Evolutionary conservation across 23 tunicate genomes (phyloP), one percentile per base, ranked within the genome.

Genomic region (Halocynthia roretzi): DNA sequence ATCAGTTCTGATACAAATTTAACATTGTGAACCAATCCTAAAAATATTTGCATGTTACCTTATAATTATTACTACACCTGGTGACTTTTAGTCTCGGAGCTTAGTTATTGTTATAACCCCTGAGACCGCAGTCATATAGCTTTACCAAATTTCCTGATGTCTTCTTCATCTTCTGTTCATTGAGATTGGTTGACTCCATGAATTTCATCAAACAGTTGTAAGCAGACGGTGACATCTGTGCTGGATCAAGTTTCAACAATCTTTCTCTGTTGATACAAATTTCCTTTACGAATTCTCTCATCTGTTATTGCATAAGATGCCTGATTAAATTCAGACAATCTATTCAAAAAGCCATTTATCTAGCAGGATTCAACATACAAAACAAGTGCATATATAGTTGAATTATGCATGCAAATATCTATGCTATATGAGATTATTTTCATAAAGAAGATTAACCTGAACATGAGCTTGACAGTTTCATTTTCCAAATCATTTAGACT

Each of bases 91-190:
- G 1, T 31, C 44, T 31, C 44, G 44, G 5, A 51, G 12, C 5
- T 12, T 31, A 8, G 20, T 56, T 51, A 77, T n/a, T n/a, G n/a
- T n/a, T n/a, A n/a, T n/a, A n/a, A n/a, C n/a, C n/a, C n/a, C n/a
- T n/a, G n/a, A n/a, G n/a, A n/a, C n/a, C n/a, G n/a, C n/a, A n/a
- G n/a, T n/a, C 44, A 31, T 31, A 0, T 31, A 31, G 44, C 44
- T 86, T 57, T 63, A 90, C 96, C 67, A 81, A 10, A 10, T 62
- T 76, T 62, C 83, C 86, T 7, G 70, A 56, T 5, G 74, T 9
- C 22, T 62, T 76, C 72, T 84, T 90, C 60, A 90, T 84, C 72
- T 84, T 90, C 50, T 84, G 87, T 31, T 90, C 89, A 51, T 70
- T 50, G 5, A 76, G 51, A 68, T 90, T 90, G 50, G 89, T 80